A percentile compares a stretch with the other conserved stretches of the same genome.
Evolutionary conservation across 92 coral and sea anemone species (phyloP).

Genomic region (Phenganax marumi): DNA sequence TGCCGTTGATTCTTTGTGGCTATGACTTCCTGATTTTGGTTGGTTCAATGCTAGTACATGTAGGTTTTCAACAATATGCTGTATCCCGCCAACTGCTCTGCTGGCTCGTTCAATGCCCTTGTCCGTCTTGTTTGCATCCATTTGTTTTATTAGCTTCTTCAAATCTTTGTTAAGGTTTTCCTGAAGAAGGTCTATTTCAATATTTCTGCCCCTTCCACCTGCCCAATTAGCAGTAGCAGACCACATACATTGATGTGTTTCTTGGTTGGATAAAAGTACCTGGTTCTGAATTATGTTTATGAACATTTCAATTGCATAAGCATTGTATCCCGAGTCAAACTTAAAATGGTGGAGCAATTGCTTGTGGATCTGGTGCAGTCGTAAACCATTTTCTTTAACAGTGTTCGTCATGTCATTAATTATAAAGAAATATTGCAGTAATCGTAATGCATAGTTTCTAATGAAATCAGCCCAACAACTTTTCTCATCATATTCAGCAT

Average conservation of each 20-base stretch:
- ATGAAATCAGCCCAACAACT: constrained; percentile 28
- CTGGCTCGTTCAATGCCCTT: constrained; percentile 57
- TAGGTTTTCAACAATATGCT: constrained; percentile 10
- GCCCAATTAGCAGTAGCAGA: constrained; percentile 63
- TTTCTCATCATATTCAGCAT: background rate
- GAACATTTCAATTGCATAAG: constrained; percentile 65
- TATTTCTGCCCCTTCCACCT: constrained; percentile 59
- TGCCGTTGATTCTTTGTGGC: constrained; percentile 50
- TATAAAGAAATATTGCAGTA: constrained; percentile 41
- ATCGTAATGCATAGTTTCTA: constrained; percentile 36
- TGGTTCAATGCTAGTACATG: constrained; percentile 38
- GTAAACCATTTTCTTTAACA: constrained; percentile 55
- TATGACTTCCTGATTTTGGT: constrained; percentile 48
- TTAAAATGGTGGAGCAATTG: constrained; percentile 57
- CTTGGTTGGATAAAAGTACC: constrained; percentile 54
- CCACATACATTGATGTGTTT: constrained; percentile 65
- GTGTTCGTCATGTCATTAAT: constrained; percentile 39
- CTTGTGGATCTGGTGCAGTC: constrained; percentile 56
- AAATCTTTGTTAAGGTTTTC: constrained; percentile 60
- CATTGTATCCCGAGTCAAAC: constrained; percentile 37
- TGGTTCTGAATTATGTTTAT: constrained; percentile 48
- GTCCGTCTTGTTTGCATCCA: constrained; percentile 74
- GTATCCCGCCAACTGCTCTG: constrained; percentile 55
- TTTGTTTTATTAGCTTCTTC: constrained; percentile 54
- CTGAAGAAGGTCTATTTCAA: constrained; percentile 59